phyloP scores from a whole-genome alignment of 2,888 invertebrate species.

The Mythimna loreyi region DNA sequence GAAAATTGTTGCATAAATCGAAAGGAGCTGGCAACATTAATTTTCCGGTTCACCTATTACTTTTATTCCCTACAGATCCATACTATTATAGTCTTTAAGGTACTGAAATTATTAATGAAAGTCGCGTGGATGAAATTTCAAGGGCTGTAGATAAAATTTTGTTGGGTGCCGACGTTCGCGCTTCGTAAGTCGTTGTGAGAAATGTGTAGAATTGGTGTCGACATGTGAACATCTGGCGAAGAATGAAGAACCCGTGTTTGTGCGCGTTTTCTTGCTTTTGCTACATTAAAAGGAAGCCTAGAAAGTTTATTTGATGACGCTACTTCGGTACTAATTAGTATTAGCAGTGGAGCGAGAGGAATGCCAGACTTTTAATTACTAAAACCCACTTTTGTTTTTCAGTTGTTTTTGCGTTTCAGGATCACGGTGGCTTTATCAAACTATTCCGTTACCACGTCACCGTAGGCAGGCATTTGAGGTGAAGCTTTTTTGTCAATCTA shows the following conservation, averaged over 20 bases:
- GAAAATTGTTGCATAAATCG: constrained; percentile 70
- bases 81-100: constrained; percentile 31
- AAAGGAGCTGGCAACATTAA: constrained; percentile 76
- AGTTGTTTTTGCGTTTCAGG: too few relatives aligned
- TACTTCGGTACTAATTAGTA: constrained; percentile 24
- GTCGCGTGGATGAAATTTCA: constrained; percentile 42
- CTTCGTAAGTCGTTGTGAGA: constrained; percentile 71
- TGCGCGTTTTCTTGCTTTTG: constrained; percentile 17
- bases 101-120: constrained; percentile 54
- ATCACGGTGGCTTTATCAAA: too few relatives aligned
- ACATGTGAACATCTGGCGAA: constrained; percentile 72
- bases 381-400: too few relatives aligned
- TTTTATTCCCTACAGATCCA: constrained; percentile 18
- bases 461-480: too few relatives aligned
- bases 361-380: too few relatives aligned
- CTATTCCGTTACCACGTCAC: too few relatives aligned
- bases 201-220: constrained; percentile 74
- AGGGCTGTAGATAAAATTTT: constrained; percentile 48
- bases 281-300: constrained; percentile 42
- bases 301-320: constrained; percentile 32
- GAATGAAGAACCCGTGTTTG: constrained; percentile 49
- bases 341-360: too few relatives aligned
- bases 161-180: constrained; percentile 66
- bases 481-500: too few relatives aligned
- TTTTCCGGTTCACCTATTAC: constrained; percentile 71